Evolutionary conservation across 2,888 invertebrate species (phyloP), one percentile per base, ranked within the genome.

Genomic region (Dicranocentrus wangi): DNA sequence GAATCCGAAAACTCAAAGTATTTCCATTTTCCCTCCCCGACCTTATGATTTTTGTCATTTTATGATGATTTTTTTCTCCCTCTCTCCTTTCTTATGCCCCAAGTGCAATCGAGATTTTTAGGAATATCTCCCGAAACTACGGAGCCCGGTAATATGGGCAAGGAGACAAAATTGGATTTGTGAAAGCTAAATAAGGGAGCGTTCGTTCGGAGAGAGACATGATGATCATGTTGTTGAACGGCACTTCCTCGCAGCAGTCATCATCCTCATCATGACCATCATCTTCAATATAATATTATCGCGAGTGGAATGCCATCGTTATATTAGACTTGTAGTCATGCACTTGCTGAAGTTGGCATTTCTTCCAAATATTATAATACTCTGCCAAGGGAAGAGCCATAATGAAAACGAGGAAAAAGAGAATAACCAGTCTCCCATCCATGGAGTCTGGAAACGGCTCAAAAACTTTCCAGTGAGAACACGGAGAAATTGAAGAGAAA

Each of bases 91-190:
- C 55, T 19, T 27, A 21, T 13, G 61, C 15, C 28, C n/a, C 25
- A 75, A 75, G 53, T 65, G 61, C 55, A 78, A 78, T 70, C 27
- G 21, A 69, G 39, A 77, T 63, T 63, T 73, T 70, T 58, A 39
- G n/a, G 19, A 39, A 2, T 23, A 2, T 51, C 53, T 66, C 61
- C 43, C 58, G 17, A n/a, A 7, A 51, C 42, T 53, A 60, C 27
- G n/a, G n/a, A n/a, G n/a, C n/a, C n/a, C n/a, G 63, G 21, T 25
- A 60, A 72, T 39, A 39, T 51, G 42, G 63, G 73, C 47, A 61
- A 66, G 72, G 73, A 69, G 60, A 65, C 42, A 66, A 78, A 82
- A 78, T 78, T 77, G 78, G 72, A 77, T 82, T 78, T 78, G 78
- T 72, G 69, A 55, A 78, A 66, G 73, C 70, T 58, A 72, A 71